Evolutionary conservation across 2,113 vertebrate genomes (phyloP), one percentile per base, ranked within the genome.

Genomic region (Motacilla alba): DNA sequence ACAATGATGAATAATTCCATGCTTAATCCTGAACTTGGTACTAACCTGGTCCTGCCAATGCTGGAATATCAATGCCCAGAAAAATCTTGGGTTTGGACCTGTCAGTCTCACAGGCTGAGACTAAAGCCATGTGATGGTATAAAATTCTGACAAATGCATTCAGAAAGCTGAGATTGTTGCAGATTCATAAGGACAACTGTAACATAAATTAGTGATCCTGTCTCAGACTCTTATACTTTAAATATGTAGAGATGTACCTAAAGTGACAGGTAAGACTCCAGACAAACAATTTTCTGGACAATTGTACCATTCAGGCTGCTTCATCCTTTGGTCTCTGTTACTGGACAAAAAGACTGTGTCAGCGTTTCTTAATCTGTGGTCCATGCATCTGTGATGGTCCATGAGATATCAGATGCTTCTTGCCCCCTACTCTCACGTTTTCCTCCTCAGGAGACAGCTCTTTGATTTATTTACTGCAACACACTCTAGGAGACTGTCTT

Each of bases 401-500:
- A 4, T 23, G 47, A 83, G 22, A 9, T 44, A 63, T 35, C 55
- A 83, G 44, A 77, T 80, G 39, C 26, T 74, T 76, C 74, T 81
- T 80, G 77, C 13, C 11, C 33, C 17, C 22, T 6, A 28, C 15
- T 47, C 6, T 27, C 1, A 3, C 1, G 0, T 50, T 77, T 55
- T 70, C 58, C 56, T 75, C 47, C 10, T 35, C 46, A 67, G 68
- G 13, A 93, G 26, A 52, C 33, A 75, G 30, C 6, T 62, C 55
- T 75, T 81, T 27, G 27, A 73, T 91, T 93, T 94, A 82, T 91
- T 88, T 95, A 83, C 52, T 80, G 79, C n/a, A 90, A 39, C 8
- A 14, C 30, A 88, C 27, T 28, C 74, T 62, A 59, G 6, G 33
- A 78, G 73, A 94, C 77, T 37, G 10, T 67, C 64, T 90, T 88